Base-by-base conservation (phyloP, 1,140 invertebrate genomes). In the Pemphigus obesinymphae region DNA sequence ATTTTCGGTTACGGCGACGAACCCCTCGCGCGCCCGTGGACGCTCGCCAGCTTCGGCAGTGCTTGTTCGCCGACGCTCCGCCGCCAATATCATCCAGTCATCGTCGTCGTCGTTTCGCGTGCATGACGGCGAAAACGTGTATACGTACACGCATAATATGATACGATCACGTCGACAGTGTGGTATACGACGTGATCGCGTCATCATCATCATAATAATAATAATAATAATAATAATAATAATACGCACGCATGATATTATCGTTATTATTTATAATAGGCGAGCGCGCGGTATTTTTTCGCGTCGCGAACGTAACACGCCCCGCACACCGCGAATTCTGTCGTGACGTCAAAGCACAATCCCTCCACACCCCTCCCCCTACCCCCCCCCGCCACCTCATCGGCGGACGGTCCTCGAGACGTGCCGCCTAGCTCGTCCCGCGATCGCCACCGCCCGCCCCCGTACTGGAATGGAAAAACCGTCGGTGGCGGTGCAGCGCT, bases 341-440 rank as follows among this genome's bases (percentile, higher is more conserved):
- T 37, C 40, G 50, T 76, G 73, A 76, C 73, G 73, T 76, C 73
- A 76, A 76, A 58, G 34, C 31, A n/a, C n/a, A n/a, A n/a, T n/a
- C n/a, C n/a, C n/a, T n/a, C n/a, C n/a, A n/a, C n/a, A n/a, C n/a
- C n/a, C n/a, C 63, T 66, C 29, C 72, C 29, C 26, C 37, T 20
- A 26, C 43, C n/a, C n/a, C n/a, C 1, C 11, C 11, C 13, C 23
- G 34, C 34, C 20, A 5, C 6, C 4, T 40, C n/a, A 8, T 0
- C 72, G 29, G 0, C 48, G 2, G 17, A 11, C 23, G 26, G 45
- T 8, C 26, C 34, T 5, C 43, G 11, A 0, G n/a, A 7, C 40
- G 17, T 26, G 29, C 68, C 17, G n/a, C 40, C n/a, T 20, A 13
- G 40, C 13, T 26, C 20, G 23, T n/a, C n/a, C 1, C 13, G 72